Base-by-base conservation (phyloP, 2,113 vertebrate species). In the Macquaria ambigua region DNA sequence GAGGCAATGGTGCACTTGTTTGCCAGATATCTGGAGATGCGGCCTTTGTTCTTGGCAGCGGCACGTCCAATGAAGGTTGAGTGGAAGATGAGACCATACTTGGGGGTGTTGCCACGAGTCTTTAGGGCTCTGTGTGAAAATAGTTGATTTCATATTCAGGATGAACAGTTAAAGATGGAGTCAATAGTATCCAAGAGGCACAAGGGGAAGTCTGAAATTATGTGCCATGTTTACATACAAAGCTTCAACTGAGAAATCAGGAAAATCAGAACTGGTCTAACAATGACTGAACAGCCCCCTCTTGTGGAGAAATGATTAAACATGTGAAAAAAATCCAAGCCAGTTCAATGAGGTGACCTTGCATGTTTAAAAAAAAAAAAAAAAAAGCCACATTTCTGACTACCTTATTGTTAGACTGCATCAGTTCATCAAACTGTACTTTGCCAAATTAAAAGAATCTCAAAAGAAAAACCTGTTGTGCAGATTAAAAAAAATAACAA, bases 1-100 rank as follows among this genome's bases (percentile, higher is more conserved):
- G 98, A 99, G 34, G 98, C 98, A 3, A 99, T 98, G 28, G 97
- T 97, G 94, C 98, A 99, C 78, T 99, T 99, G 95, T 99, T 99
- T 28, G 98, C 98, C 92, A 99, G 93, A 84, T 99, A 99, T 34
- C 98, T 96, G n/a, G 98, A 99, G 95, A 99, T 99, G 8, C 98
- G 96, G 0, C 98, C 98, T 87, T 99, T 99, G 96, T 99, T 99
- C 94, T 98, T 98, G 87, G 97, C 97, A 0, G 97, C 98, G 0
- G 98, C 98, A 0, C 98, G 97, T 14, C 98, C 98, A 0, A 99
- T 99, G 92, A 99, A 99, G 39, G 98, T 99, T 0, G 98, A 99
- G 92, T 99, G 98, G 95, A 99, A 99, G 83, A 99, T 99, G 31
- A 99, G 96, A 18, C 98, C 98, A 0, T 99, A 99, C 86, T 99